phyloP scores from a whole-genome alignment of 2,797 vertebrate species.

The Cryptoblepharus egeriae region DNA sequence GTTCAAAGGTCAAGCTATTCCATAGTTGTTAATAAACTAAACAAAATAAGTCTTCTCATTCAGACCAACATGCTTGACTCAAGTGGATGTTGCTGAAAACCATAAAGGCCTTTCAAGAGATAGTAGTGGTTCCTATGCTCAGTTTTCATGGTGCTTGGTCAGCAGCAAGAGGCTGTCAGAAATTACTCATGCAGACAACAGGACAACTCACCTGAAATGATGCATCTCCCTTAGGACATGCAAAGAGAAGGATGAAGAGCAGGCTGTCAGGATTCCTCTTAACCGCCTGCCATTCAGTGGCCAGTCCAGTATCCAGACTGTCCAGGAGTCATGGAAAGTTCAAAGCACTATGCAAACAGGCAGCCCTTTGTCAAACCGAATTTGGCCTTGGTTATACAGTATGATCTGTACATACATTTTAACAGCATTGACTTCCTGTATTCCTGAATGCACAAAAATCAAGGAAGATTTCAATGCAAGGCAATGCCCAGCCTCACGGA shows the following conservation, averaged over 20 bases:
- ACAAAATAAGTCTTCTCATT: background rate
- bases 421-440: background rate
- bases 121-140: slow-evolving; percentile 7
- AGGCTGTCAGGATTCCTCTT: rapidly evolving
- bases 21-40: background rate
- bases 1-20: background rate
- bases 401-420: rapidly evolving
- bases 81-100: background rate
- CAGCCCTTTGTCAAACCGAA: background rate
- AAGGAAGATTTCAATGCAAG: background rate
- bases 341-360: background rate
- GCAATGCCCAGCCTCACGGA: background rate
- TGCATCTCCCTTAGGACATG: background rate
- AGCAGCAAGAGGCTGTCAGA: background rate
- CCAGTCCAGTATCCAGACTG: background rate
- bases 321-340: rapidly evolving
- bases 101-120: background rate
- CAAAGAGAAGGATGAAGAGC: background rate
- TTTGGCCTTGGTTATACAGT: background rate
- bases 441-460: background rate
- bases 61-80: background rate
- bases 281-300: rapidly evolving
- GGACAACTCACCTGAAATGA: slow-evolving; percentile 41
- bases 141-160: background rate
- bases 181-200: background rate